phyloP scores from a whole-genome alignment of 2,113 vertebrate species.

The Xenotilapia leptura region DNA sequence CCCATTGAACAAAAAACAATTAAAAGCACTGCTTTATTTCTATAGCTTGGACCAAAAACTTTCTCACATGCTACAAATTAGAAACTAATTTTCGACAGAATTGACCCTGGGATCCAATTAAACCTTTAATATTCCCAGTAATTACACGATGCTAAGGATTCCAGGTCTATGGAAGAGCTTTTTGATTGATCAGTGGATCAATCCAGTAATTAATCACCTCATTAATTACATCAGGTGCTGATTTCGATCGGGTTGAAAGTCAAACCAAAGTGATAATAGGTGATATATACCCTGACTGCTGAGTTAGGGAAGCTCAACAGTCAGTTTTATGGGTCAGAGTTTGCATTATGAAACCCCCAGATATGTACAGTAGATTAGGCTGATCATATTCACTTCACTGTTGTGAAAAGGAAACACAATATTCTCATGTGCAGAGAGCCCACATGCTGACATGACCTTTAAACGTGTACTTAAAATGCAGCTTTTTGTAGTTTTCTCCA shows the following conservation, averaged over 20 bases:
- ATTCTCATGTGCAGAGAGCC: background rate
- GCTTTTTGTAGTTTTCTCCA: background rate
- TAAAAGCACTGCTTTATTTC: background rate
- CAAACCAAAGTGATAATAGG: background rate
- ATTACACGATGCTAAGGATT: constrained; percentile 6
- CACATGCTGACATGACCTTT: background rate
- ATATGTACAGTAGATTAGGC: background rate
- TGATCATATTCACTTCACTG: background rate
- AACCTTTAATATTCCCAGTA: constrained; percentile 22
- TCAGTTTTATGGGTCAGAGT: background rate
- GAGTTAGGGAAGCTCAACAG: background rate
- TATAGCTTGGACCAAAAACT: background rate
- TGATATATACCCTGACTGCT: background rate
- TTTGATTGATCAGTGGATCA: constrained; percentile 56
- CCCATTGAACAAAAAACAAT: background rate
- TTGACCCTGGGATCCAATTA: background rate
- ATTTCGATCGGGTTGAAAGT: constrained; percentile 36
- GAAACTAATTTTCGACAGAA: background rate
- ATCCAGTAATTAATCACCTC: constrained; percentile 65
- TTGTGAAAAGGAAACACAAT: background rate
- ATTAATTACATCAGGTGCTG: constrained; percentile 52
- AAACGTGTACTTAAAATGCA: background rate
- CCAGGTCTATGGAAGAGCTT: background rate
- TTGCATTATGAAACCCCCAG: background rate
- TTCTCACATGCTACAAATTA: background rate